Percentiles rank a stretch among this genome's conserved stretches.
These are phyloP conservation scores for Procavia capensis DNA, from an alignment of 2,113 vertebrate species.

Conservation along the genomic window DNA sequence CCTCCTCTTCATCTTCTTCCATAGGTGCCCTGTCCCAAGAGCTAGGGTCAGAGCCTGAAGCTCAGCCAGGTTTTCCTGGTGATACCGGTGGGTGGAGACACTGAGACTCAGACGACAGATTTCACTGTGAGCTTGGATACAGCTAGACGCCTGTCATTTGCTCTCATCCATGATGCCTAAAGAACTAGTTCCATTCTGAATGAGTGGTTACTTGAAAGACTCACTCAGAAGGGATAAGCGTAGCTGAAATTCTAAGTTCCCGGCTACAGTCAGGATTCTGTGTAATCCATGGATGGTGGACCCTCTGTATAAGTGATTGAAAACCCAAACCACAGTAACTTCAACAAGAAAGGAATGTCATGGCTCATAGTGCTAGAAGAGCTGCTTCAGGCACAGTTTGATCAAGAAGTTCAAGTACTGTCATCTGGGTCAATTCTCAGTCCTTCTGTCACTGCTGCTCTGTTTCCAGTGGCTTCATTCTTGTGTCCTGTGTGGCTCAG, in stretches of 20 bases:
- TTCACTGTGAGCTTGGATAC: neutral
- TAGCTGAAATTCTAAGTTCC: neutral
- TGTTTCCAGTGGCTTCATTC: neutral
- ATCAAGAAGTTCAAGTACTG: neutral
- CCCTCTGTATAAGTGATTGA: neutral
- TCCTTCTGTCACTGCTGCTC: neutral
- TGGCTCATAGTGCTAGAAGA: rapidly evolving
- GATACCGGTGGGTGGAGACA: neutral
- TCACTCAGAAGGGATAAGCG: neutral
- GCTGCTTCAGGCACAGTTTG: neutral
- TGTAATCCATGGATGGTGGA: neutral
- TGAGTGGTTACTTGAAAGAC: neutral
- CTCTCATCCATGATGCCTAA: neutral
- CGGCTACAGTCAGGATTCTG: neutral
- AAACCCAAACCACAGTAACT: neutral
- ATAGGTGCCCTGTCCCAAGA: neutral
- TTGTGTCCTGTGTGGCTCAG: neutral
- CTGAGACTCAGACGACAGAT: neutral
- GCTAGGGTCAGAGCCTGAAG: neutral
- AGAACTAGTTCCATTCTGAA: neutral
- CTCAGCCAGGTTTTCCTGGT: neutral
- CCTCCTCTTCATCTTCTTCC: neutral
- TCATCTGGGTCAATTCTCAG: neutral
- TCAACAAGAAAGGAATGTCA: neutral
- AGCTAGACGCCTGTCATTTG: neutral